These are phyloP conservation scores for Palaemon carinicauda DNA, from an alignment of 1,140 invertebrate genomes.

Conservation along the genomic window DNA sequence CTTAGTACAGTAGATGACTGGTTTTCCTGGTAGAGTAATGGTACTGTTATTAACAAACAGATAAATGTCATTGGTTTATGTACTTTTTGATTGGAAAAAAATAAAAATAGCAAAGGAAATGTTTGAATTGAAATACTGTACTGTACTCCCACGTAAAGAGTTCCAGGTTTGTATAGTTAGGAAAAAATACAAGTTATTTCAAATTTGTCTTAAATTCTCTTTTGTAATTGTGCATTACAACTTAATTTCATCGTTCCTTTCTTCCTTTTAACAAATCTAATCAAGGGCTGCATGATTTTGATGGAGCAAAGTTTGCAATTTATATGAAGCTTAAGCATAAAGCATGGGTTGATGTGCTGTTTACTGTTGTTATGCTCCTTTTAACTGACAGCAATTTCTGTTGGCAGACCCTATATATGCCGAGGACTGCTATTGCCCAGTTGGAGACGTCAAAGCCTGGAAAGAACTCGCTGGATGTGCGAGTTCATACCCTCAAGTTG, in stretches of 20 bases:
- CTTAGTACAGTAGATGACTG: not conserved
- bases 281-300: no score
- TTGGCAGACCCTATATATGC: slow-evolving; percentile 76
- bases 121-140: no score
- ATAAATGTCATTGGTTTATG: slow-evolving; percentile 6
- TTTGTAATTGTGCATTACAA: no score
- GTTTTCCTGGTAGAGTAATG: no score
- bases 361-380: not conserved
- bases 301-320: not conserved
- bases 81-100: not conserved
- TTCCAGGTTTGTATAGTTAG: no score
- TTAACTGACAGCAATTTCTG: no score
- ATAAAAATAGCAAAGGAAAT: no score
- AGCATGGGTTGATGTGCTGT: not conserved
- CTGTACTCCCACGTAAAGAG: no score
- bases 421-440: slow-evolving; percentile 87
- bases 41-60: not conserved
- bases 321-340: not conserved
- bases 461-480: slow-evolving; percentile 75
- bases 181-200: no score
- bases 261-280: no score
- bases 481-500: slow-evolving; percentile 75
- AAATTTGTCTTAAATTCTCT: no score
- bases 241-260: no score
- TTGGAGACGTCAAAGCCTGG: slow-evolving; percentile 73